These are phyloP conservation scores for Diogma glabrata DNA, from an alignment of 2,888 invertebrate genomes.

Conservation along the genomic window DNA sequence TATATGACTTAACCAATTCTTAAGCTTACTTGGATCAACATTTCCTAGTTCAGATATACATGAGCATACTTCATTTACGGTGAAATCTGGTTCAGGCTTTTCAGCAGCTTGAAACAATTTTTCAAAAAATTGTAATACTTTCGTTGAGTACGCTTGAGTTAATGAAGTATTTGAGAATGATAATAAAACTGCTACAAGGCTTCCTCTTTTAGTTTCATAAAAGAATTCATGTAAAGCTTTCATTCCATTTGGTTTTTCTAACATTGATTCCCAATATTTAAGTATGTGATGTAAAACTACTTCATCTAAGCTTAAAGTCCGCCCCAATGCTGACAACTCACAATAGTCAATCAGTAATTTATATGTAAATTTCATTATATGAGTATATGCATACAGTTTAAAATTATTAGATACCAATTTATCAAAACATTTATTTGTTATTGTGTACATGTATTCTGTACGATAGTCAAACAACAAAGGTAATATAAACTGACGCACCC, in stretches of 20 bases:
- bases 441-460: slow-evolving; percentile 60
- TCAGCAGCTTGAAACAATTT: slow-evolving; percentile 55
- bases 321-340: slow-evolving; percentile 25
- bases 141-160: slow-evolving; percentile 57
- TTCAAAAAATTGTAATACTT: slow-evolving; percentile 70
- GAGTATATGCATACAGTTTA: slow-evolving; percentile 49
- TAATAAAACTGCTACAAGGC: slow-evolving; percentile 65
- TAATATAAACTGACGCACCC: slow-evolving; percentile 29
- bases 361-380: slow-evolving; percentile 55
- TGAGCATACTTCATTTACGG: slow-evolving; percentile 52
- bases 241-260: slow-evolving; percentile 71
- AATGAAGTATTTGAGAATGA: slow-evolving; percentile 66
- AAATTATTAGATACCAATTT: slow-evolving; percentile 36
- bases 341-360: slow-evolving; percentile 52
- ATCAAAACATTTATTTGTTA: slow-evolving; percentile 48
- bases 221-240: slow-evolving; percentile 77
- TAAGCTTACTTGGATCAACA: slow-evolving; percentile 50
- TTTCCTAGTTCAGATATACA: slow-evolving; percentile 53
- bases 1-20: slow-evolving; percentile 52
- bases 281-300: slow-evolving; percentile 32
- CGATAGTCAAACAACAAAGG: slow-evolving; percentile 66
- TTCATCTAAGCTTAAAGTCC: slow-evolving; percentile 29
- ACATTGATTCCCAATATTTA: slow-evolving; percentile 74
- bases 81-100: slow-evolving; percentile 48
- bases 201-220: slow-evolving; percentile 45